Conservation (phyloP, 2,113 vertebrate species). For the Hydrochoerus hydrochaeris region DNA sequence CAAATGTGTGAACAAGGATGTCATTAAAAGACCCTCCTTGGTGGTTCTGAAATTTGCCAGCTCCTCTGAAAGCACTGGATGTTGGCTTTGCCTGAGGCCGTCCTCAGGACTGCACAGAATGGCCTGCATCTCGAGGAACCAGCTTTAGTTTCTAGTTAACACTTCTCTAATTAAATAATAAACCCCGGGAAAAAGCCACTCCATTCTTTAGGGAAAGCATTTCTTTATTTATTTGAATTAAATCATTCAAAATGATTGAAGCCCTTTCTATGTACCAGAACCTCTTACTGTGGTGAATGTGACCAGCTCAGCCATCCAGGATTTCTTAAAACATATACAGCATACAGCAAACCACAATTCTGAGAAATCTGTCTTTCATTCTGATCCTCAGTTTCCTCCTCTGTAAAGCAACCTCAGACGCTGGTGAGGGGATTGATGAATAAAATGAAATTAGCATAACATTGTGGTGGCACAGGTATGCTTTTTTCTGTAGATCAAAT, state of each 20-base stretch:
- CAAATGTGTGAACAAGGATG: conserved; percentile 23
- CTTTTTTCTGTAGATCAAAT: conserved; percentile 38
- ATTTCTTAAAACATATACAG: neutral
- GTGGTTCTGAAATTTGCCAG: conserved; percentile 64
- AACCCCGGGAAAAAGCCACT: conserved; percentile 17
- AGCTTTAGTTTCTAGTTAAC: conserved; percentile 15
- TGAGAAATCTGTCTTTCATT: neutral
- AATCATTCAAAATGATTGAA: conserved; percentile 45
- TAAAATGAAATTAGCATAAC: neutral
- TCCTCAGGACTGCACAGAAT: neutral
- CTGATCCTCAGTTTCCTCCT: conserved; percentile 10
- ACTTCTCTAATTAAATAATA: conserved; percentile 62
- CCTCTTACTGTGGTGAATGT: neutral
- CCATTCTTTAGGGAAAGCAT: conserved; percentile 9
- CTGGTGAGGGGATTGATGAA: neutral
- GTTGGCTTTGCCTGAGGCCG: neutral
- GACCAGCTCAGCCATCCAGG: neutral
- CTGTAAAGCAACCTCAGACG: neutral
- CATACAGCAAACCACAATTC: neutral
- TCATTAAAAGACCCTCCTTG: conserved; percentile 54
- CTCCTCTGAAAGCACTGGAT: conserved; percentile 49
- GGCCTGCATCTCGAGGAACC: neutral
- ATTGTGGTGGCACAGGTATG: neutral
- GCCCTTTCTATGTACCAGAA: neutral
- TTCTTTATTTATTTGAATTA: conserved; percentile 64